Conservation (phyloP, 2,888 invertebrate genomes). For the Iselma pallidipennis region DNA sequence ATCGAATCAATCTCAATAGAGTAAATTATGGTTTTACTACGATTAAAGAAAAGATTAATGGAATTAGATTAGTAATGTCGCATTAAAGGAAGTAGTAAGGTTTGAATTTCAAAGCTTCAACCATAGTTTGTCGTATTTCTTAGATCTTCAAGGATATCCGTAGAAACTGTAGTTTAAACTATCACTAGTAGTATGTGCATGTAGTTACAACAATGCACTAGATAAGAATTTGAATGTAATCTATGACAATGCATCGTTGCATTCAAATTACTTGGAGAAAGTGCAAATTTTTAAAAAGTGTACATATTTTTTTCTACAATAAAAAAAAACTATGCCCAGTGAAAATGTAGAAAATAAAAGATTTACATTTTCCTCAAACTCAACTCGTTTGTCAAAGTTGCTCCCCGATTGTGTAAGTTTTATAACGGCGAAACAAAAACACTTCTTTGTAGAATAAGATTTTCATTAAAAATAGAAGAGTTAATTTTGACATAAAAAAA, state of each 20-base stretch:
- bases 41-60: too few species aligned
- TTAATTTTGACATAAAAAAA: not conserved
- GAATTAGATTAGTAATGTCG: too few species aligned
- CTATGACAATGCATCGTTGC: conserved; percentile 4
- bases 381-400: too few species aligned
- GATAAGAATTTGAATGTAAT: conserved; percentile 21
- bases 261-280: conserved; percentile 18
- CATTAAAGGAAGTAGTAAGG: too few species aligned
- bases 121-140: conserved; percentile 24
- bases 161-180: conserved; percentile 23
- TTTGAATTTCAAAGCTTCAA: not conserved
- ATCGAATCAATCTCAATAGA: too few species aligned
- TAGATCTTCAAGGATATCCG: conserved; percentile 23
- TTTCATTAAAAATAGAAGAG: not conserved
- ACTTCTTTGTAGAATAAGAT: too few species aligned
- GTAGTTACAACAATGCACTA: conserved; percentile 23
- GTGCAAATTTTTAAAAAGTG: conserved; percentile 36
- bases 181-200: conserved; percentile 19
- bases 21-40: too few species aligned
- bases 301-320: conserved; percentile 38
- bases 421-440: too few species aligned
- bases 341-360: conserved; percentile 10
- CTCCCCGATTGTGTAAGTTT: too few species aligned
- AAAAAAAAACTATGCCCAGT: conserved; percentile 28
- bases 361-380: not conserved